Base-by-base conservation (phyloP, 2,113 vertebrate species). In the Synchiropus splendidus region DNA sequence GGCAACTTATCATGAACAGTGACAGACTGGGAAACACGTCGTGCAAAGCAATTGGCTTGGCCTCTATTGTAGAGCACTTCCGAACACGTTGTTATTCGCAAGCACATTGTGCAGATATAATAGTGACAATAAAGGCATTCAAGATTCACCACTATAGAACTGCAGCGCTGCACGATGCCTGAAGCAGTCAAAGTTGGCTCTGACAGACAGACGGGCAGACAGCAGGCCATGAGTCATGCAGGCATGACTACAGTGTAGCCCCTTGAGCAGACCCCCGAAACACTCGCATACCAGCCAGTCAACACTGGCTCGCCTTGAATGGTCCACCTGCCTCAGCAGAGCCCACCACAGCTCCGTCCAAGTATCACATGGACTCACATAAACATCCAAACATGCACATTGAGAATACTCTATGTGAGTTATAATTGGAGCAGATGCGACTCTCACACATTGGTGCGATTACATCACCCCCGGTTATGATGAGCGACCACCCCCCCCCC, bases 401-500 rank as follows among this genome's bases (percentile, higher is more conserved):
- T 21, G 48, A 54, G 52, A 67, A 63, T 47, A 59, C 45, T 72
- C 54, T 58, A 56, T 45, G 45, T 17, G 35, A 58, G 39, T 33
- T 79, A 40, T 40, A 66, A 55, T 63, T 65, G 74, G 60, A 81
- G 51, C 18, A 37, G 53, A 60, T 39, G 48, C 55, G 65, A 56
- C 62, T 42, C 56, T 70, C 63, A 67, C 52, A 58, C 71, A 61
- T 80, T 16, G 46, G 78, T 79, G 49, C 6, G 54, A 68, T 86
- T 81, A 84, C 82, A 82, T 85, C 83, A 85, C 58, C 60, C 48
- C 10, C 8, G 68, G 57, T 58, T 36, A 72, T 71, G 70, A 78
- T 51, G 50, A 35, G 44, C 16, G 32, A 52, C 51, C 51, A 48
- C 36, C 54, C 16, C 35, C 52, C 50, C 37, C 36, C 35, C 51